Percentiles rank a stretch among this genome's conserved stretches.
These are phyloP conservation scores for Sebastes steindachneri DNA, from an alignment of 2,797 vertebrate genomes.

Conservation along the genomic window DNA sequence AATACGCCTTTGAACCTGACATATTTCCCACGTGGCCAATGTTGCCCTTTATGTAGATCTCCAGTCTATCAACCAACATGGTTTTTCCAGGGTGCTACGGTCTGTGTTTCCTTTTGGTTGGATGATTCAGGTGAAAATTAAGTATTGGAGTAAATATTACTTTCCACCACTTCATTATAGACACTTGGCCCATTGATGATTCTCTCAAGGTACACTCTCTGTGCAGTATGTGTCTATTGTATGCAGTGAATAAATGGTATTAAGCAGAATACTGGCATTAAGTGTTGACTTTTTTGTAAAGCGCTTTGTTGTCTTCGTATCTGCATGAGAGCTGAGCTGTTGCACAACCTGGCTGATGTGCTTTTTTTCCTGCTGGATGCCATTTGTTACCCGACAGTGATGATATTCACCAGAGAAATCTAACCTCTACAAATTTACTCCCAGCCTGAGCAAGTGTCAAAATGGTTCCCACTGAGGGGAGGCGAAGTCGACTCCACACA, in stretches of 20 bases:
- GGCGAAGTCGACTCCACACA: conserved; percentile 14
- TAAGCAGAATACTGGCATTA: not conserved
- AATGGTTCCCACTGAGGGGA: conserved; percentile 2
- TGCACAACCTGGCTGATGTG: conserved; percentile 10
- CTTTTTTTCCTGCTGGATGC: not conserved
- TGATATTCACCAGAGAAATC: conserved; percentile 17
- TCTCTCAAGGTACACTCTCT: not conserved
- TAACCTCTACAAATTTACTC: conserved; percentile 11
- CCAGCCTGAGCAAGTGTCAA: conserved; percentile 23
- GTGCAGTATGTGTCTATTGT: not conserved
- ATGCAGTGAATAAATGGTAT: not conserved
- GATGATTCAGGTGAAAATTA: too few species aligned
- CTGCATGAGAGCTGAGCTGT: conserved; percentile 5
- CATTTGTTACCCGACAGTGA: conserved; percentile 18
- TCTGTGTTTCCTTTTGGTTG: not conserved
- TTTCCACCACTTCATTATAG: not conserved
- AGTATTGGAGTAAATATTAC: not conserved
- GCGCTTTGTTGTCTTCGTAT: not conserved
- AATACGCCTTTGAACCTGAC: too few species aligned
- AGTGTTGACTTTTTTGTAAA: not conserved
- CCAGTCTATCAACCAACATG: not conserved
- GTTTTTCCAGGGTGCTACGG: not conserved
- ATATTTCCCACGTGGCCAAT: too few species aligned
- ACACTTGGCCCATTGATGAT: not conserved
- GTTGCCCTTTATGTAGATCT: not conserved